These are phyloP conservation scores for Heterocephalus glaber DNA, from an alignment of 2,113 vertebrate genomes.

Conservation along the genomic window DNA sequence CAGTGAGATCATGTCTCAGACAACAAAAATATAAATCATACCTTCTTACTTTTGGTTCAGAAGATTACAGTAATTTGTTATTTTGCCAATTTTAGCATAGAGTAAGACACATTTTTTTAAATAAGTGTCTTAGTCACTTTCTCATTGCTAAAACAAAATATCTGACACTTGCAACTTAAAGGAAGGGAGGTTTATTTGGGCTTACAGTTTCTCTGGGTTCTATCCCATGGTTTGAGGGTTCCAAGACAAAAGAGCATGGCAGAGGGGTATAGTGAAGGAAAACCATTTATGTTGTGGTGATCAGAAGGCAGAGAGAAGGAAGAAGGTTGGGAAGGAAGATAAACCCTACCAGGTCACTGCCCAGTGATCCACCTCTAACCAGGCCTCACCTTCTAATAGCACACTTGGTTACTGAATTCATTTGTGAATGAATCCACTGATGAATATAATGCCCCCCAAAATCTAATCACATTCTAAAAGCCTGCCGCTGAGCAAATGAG, in stretches of 20 bases:
- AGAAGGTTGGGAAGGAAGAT: neutral
- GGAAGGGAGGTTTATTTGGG: neutral
- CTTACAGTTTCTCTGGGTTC: neutral
- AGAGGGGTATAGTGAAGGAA: neutral
- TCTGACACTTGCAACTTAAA: neutral
- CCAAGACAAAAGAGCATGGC: neutral
- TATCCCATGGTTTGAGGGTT: neutral
- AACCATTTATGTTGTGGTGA: neutral
- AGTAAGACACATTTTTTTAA: neutral
- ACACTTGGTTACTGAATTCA: neutral
- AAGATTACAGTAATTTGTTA: conserved; percentile 3
- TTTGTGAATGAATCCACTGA: neutral
- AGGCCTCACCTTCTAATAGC: neutral
- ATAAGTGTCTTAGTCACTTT: neutral
- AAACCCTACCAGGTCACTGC: neutral
- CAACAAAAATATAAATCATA: neutral
- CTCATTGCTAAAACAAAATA: neutral
- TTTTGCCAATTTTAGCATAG: neutral
- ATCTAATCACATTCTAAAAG: neutral
- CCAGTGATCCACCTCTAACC: neutral
- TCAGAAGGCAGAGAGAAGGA: neutral
- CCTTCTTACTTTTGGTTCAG: neutral
- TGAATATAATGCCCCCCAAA: neutral
- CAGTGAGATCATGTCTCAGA: neutral
- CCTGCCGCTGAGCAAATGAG: neutral